Percentiles rank a stretch among this genome's conserved stretches.
These are phyloP conservation scores for Orestias chungarensis DNA, from an alignment of 2,797 vertebrate genomes.

Conservation along the genomic window DNA sequence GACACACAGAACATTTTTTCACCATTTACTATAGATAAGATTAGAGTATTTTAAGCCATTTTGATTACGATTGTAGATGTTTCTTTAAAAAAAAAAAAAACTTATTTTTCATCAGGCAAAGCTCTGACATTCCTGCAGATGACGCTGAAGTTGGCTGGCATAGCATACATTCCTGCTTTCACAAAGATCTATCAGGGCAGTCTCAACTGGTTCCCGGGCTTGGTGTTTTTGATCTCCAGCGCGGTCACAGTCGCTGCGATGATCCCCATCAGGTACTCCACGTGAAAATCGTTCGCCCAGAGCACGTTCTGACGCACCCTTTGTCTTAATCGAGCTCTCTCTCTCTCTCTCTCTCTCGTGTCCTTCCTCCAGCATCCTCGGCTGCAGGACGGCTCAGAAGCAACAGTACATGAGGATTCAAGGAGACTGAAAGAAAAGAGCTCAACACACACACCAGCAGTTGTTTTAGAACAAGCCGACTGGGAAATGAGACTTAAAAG, in stretches of 20 bases:
- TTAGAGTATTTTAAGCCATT: neutral
- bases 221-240: slow-evolving; percentile 88
- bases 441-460: neutral
- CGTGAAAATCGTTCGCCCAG: neutral
- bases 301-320: neutral
- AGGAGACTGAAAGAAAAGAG: slow-evolving; percentile 45
- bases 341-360: too few relatives aligned
- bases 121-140: slow-evolving; percentile 87
- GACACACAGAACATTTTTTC: too few relatives aligned
- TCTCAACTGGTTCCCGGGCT: slow-evolving; percentile 83
- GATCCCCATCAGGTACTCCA: slow-evolving; percentile 85
- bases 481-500: slow-evolving; percentile 6
- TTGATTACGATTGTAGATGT: neutral
- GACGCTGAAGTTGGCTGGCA: slow-evolving; percentile 81
- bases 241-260: slow-evolving; percentile 81
- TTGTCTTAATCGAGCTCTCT: slow-evolving; percentile 1
- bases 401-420: slow-evolving; percentile 46
- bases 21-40: neutral
- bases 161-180: slow-evolving; percentile 85
- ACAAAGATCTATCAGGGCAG: slow-evolving; percentile 91
- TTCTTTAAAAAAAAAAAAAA: too few relatives aligned
- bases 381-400: slow-evolving; percentile 57
- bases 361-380: slow-evolving; percentile 59
- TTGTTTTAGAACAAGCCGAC: neutral
- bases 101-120: too few relatives aligned